phyloP scores from a whole-genome alignment of 2,113 vertebrate species.

The Phalacrocorax aristotelis region DNA sequence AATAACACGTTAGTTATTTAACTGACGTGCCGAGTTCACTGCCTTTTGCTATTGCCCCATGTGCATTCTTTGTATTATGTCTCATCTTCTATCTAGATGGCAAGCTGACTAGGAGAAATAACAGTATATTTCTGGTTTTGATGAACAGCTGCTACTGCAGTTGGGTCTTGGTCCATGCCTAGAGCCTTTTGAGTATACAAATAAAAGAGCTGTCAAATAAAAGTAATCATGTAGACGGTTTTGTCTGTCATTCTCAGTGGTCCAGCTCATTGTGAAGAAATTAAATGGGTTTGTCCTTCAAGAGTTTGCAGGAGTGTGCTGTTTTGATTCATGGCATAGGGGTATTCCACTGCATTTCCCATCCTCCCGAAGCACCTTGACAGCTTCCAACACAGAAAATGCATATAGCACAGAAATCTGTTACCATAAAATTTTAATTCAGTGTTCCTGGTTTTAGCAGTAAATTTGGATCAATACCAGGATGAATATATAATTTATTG shows the following conservation, averaged over 20 bases:
- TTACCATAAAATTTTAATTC: not conserved
- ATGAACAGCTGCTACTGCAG: not conserved
- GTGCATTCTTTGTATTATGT: not conserved
- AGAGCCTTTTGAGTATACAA: not conserved
- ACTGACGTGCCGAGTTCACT: fast-evolving
- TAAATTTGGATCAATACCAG: not conserved
- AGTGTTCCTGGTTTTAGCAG: not conserved
- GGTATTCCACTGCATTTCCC: not conserved
- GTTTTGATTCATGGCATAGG: not conserved
- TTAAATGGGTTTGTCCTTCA: not conserved
- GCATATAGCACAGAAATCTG: not conserved
- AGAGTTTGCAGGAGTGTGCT: not conserved
- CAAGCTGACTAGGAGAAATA: not conserved
- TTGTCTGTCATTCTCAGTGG: not conserved
- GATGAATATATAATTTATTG: not conserved
- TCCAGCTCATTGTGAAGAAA: not conserved
- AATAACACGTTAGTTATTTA: not conserved
- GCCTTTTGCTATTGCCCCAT: not conserved
- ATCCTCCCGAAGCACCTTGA: not conserved
- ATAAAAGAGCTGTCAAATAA: not conserved
- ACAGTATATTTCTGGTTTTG: not conserved
- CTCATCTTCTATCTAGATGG: not conserved
- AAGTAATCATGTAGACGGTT: not conserved
- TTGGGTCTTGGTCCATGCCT: not conserved
- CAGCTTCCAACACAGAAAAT: not conserved